Conservation (phyloP, 2,797 vertebrate species). For the Leptodactylus fallax region DNA sequence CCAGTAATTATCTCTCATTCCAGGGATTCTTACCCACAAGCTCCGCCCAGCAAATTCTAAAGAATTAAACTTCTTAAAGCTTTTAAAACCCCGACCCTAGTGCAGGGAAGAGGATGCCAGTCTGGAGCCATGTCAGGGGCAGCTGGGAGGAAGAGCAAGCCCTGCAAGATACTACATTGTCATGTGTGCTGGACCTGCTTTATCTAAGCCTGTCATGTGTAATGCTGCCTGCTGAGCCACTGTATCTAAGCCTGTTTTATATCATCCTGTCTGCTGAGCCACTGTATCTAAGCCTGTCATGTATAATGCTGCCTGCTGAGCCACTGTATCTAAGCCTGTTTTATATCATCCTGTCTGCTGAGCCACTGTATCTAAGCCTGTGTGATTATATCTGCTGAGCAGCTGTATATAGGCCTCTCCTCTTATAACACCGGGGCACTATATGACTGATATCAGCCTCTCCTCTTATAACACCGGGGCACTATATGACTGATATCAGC, state of each 20-base stretch:
- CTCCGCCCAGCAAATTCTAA: not conserved
- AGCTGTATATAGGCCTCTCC: too few relatives aligned
- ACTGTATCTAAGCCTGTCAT: not conserved
- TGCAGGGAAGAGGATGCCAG: conserved; percentile 42
- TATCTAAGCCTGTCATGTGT: not conserved
- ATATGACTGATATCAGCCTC: too few relatives aligned
- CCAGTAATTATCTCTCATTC: conserved; percentile 58
- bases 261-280: not conserved
- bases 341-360: not conserved
- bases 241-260: not conserved
- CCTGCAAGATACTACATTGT: not conserved
- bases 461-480: too few relatives aligned
- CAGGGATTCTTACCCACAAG: conserved; percentile 42
- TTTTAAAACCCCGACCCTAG: conserved; percentile 40
- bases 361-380: not conserved
- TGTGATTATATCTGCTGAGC: too few relatives aligned
- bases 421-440: too few relatives aligned
- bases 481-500: too few relatives aligned
- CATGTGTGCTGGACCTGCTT: not conserved
- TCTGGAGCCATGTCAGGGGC: conserved; percentile 21
- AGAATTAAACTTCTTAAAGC: conserved; percentile 39
- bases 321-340: not conserved
- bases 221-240: not conserved
- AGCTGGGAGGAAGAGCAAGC: conserved; percentile 1
- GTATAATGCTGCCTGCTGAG: not conserved